These are phyloP conservation scores for Anarsia innoxiella DNA, from an alignment of 2,888 invertebrate species.

Conservation along the genomic window DNA sequence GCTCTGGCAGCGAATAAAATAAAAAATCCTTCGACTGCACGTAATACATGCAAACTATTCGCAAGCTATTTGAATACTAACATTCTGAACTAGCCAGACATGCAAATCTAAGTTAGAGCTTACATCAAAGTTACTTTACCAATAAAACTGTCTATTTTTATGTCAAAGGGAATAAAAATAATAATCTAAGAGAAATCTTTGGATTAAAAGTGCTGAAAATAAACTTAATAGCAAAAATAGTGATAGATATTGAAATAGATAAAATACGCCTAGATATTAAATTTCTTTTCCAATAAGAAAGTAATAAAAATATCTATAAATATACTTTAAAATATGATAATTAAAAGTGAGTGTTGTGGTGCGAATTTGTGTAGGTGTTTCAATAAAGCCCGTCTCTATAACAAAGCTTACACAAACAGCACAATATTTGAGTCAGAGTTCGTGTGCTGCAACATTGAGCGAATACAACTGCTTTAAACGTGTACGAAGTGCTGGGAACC, in stretches of 20 bases:
- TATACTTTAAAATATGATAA: neutral
- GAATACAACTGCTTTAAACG: too few species aligned
- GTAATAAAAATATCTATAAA: neutral
- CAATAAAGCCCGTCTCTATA: conserved; percentile 48
- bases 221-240: neutral
- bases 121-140: conserved; percentile 3
- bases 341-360: conserved; percentile 29
- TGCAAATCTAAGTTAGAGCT: conserved; percentile 32
- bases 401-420: conserved; percentile 9
- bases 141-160: too few species aligned
- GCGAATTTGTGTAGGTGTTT: conserved; percentile 72
- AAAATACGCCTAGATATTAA: neutral
- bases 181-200: too few species aligned
- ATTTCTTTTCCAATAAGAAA: neutral
- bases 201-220: neutral
- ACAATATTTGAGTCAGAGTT: too few species aligned
- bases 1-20: conserved; percentile 23
- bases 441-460: too few species aligned
- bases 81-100: conserved; percentile 34
- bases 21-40: conserved; percentile 28
- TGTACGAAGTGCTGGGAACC: conserved; percentile 20
- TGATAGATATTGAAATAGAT: neutral
- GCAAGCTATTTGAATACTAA: conserved; percentile 42
- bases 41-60: conserved; percentile 47
- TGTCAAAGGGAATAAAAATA: too few species aligned